Base-by-base conservation (phyloP, 2,888 invertebrate species). In the Mythimna loreyi region DNA sequence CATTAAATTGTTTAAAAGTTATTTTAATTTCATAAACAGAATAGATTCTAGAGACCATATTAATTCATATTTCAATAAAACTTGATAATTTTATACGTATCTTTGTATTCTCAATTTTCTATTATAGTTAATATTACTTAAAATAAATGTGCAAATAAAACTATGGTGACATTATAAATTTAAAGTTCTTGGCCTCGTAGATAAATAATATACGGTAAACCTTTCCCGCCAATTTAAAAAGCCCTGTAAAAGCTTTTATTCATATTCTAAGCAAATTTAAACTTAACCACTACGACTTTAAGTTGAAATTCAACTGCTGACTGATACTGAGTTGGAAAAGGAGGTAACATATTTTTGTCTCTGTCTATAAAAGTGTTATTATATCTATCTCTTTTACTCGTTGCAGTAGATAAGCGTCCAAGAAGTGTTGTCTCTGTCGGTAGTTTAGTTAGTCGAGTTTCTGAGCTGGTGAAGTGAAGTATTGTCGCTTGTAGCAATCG, bases 211-310 rank as follows among this genome's bases (percentile, higher is more conserved):
- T 78, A 84, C 70, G 60, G 58, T 75, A 86, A 84, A 86, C 85
- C 83, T 91, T 93, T 93, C 92, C 92, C 92, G 92, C 92, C 92
- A 92, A 90, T 86, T 88, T 82, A 72, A 85, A 82, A 79, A 81
- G 72, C 76, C 62, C 49, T 72, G 11, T 56, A 61, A 59, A 75
- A 80, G 85, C 81, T 78, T 81, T 71, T 56, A 68, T 45, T 59
- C 79, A 74, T 77, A 83, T 78, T 70, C 36, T 40, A 45, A 25
- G 23, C 11, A 11, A 0, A 19, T 61, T 72, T 78, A 40, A 65
- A 67, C 59, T 47, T 84, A 78, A 0, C 0, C 0, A 0, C 3
- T 0, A n/a, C 0, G 0, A 0, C 0, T 13, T 69, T 75, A 62
- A 70, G 67, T 56, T 68, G 13, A 70, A 28, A 60, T 47, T 83